These are phyloP conservation scores for Temnothorax rugatulus DNA, from an alignment of 2,888 invertebrate species.

Conservation along the genomic window DNA sequence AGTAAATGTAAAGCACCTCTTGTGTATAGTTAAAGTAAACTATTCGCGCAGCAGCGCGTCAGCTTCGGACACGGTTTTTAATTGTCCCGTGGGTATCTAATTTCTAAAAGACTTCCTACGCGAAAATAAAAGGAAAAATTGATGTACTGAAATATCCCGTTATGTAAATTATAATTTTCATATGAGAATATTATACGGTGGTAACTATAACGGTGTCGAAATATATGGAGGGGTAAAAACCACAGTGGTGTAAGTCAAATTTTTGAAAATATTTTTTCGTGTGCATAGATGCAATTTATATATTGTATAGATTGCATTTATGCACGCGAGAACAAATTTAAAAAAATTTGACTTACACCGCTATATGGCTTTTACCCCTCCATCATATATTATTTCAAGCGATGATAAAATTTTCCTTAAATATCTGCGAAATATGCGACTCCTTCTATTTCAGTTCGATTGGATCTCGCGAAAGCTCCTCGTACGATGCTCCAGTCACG, in stretches of 20 bases:
- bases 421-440: neutral
- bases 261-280: too few relatives aligned
- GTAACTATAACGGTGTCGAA: neutral
- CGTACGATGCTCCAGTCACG: neutral
- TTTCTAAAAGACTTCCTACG: neutral
- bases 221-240: too few relatives aligned
- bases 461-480: neutral
- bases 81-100: neutral
- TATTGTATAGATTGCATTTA: too few relatives aligned
- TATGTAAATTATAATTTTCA: neutral
- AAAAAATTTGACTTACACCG: too few relatives aligned
- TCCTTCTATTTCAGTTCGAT: neutral
- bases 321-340: too few relatives aligned
- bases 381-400: too few relatives aligned
- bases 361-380: too few relatives aligned
- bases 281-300: too few relatives aligned
- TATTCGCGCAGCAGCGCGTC: constrained; percentile 28
- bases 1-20: constrained; percentile 30
- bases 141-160: neutral
- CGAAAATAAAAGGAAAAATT: neutral
- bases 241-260: too few relatives aligned
- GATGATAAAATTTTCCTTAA: neutral
- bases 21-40: constrained; percentile 9
- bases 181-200: neutral
- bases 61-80: constrained; percentile 4